Conservation (phyloP, 2,113 vertebrate genomes). For the Lipophrys pholis region DNA sequence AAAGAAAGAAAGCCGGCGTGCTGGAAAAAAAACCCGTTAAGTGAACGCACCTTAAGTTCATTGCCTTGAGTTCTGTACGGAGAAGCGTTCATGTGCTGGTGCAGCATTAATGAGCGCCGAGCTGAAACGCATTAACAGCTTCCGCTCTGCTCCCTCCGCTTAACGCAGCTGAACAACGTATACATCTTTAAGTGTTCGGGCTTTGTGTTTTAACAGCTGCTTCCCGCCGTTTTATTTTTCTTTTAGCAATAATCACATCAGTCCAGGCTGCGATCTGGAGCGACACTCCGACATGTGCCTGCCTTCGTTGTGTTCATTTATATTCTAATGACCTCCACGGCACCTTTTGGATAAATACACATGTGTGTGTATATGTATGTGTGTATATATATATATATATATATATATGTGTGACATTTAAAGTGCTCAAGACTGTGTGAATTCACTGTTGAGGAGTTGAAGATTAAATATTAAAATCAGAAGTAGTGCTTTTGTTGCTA, state of each 20-base stretch:
- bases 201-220: neutral
- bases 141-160: constrained; percentile 3
- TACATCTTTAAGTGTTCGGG: neutral
- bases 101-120: constrained; percentile 14
- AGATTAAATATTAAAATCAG: constrained; percentile 62
- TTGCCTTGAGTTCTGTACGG: too few relatives aligned
- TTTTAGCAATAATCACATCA: constrained; percentile 3
- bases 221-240: too few relatives aligned
- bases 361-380: too few relatives aligned
- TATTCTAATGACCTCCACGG: too few relatives aligned
- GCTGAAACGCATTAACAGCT: constrained; percentile 25
- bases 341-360: neutral
- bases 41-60: too few relatives aligned
- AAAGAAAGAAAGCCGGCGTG: too few relatives aligned
- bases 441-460: neutral
- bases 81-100: constrained; percentile 1
- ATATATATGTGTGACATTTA: neutral
- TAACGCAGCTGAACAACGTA: neutral
- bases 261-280: neutral
- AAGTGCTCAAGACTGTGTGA: neutral
- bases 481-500: constrained; percentile 7
- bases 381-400: too few relatives aligned
- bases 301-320: too few relatives aligned
- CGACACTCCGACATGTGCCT: too few relatives aligned
- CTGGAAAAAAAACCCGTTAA: too few relatives aligned